phyloP scores from a whole-genome alignment of 1,140 invertebrate species.

The Lysiphlebus fabarum region DNA sequence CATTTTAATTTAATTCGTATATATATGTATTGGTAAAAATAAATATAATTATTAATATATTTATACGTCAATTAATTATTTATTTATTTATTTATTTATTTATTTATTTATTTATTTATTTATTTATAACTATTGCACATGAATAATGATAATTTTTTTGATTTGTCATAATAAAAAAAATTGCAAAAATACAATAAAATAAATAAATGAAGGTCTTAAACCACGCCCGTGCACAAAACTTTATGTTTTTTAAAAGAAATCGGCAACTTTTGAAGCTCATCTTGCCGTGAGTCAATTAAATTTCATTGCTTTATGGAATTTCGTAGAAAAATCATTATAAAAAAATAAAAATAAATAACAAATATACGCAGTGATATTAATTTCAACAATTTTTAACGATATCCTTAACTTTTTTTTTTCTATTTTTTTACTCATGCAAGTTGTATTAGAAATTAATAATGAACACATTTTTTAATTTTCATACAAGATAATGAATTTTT shows the following conservation, averaged over 20 bases:
- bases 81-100: too few relatives aligned
- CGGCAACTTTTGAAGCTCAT: slow-evolving; percentile 21
- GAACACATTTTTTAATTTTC: too few relatives aligned
- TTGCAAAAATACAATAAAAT: slow-evolving; percentile 10
- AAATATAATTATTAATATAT: too few relatives aligned
- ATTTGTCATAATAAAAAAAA: slow-evolving; percentile 3
- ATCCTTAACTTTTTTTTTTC: slow-evolving; percentile 14
- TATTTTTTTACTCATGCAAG: neutral
- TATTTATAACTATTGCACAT: too few relatives aligned
- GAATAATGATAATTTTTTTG: slow-evolving; percentile 9
- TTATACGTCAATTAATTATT: too few relatives aligned
- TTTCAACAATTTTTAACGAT: slow-evolving; percentile 1
- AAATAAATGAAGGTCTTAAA: slow-evolving; percentile 18
- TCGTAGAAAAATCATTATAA: slow-evolving; percentile 33
- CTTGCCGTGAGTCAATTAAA: slow-evolving; percentile 36
- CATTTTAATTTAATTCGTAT: too few relatives aligned
- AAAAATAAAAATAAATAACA: slow-evolving; percentile 6
- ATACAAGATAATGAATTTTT: too few relatives aligned
- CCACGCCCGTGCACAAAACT: slow-evolving; percentile 18
- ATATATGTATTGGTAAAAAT: too few relatives aligned
- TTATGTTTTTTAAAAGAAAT: slow-evolving; percentile 19
- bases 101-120: too few relatives aligned
- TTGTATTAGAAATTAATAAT: too few relatives aligned
- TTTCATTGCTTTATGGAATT: slow-evolving; percentile 32
- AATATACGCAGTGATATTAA: slow-evolving; percentile 3